A percentile compares a stretch with the other conserved stretches of the same genome.
Evolutionary conservation across 2,888 invertebrate species (phyloP).

Genomic region (Standfussiana lucernea): DNA sequence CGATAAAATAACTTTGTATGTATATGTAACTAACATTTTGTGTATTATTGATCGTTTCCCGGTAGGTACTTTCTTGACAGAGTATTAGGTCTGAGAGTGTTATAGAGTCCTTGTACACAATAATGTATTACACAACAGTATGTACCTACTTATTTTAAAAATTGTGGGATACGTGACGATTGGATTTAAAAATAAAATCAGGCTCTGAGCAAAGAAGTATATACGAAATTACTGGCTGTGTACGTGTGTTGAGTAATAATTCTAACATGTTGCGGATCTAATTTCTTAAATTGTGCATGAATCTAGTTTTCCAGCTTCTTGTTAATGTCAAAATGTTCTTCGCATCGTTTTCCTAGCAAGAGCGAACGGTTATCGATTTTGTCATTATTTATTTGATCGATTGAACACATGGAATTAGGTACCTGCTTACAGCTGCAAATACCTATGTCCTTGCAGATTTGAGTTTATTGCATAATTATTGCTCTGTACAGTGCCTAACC

Average conservation of each 20-base stretch:
- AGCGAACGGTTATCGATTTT: constrained; percentile 6
- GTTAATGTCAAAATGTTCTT: neutral
- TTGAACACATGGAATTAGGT: neutral
- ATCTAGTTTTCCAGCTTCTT: constrained; percentile 3
- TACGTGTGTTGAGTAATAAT: constrained; percentile 29
- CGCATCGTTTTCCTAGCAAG: neutral
- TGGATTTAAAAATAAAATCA: constrained; percentile 11
- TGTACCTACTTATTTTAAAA: neutral
- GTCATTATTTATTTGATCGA: constrained; percentile 5
- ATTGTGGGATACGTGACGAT: neutral
- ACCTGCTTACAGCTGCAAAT: neutral
- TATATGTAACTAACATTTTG: too few relatives aligned
- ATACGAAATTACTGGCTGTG: constrained; percentile 10
- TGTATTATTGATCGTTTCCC: too few relatives aligned
- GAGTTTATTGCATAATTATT: neutral
- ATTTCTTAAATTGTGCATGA: constrained; percentile 23
- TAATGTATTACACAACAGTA: neutral
- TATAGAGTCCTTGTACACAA: neutral
- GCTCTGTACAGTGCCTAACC: neutral
- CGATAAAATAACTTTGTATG: too few relatives aligned
- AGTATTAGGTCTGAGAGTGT: too few relatives aligned
- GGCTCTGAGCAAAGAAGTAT: neutral
- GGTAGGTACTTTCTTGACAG: too few relatives aligned
- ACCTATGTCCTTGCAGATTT: constrained; percentile 1
- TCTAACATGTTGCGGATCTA: constrained; percentile 2